Percentiles rank a stretch among this genome's conserved stretches.
Conservation (phyloP, 2,113 vertebrate species). For the Theristicus caerulescens region DNA sequence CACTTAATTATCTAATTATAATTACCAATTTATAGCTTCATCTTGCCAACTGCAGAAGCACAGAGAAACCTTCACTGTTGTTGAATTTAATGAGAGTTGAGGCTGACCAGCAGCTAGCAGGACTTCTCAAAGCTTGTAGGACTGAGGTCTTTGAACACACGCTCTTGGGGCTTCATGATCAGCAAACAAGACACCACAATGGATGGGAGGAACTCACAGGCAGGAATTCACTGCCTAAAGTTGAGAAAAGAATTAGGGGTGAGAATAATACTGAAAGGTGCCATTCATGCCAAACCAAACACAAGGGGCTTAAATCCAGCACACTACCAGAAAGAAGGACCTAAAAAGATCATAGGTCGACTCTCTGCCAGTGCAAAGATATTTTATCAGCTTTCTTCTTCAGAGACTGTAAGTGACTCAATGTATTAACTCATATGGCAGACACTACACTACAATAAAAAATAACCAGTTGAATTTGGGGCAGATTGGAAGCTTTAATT, state of each 20-base stretch:
- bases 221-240: background rate
- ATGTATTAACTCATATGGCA: slow-evolving; percentile 39
- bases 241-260: background rate
- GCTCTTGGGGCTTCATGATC: background rate
- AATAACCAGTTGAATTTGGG: slow-evolving; percentile 14
- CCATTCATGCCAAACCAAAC: slow-evolving; percentile 4
- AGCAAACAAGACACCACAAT: background rate
- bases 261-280: slow-evolving; percentile 4
- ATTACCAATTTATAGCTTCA: background rate
- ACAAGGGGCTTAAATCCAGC: background rate
- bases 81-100: background rate
- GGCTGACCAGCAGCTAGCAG: background rate
- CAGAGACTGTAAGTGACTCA: slow-evolving; percentile 8
- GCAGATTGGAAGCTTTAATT: slow-evolving; percentile 50
- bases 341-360: slow-evolving; percentile 1
- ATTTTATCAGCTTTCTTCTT: slow-evolving; percentile 44
- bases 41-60: background rate
- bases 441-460: slow-evolving; percentile 10
- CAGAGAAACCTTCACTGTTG: background rate
- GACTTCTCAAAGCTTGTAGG: background rate
- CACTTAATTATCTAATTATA: background rate
- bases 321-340: background rate
- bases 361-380: background rate
- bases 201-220: background rate
- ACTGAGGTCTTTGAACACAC: background rate